Conservation (phyloP, 2,797 vertebrate genomes). For the Discoglossus pictus region DNA sequence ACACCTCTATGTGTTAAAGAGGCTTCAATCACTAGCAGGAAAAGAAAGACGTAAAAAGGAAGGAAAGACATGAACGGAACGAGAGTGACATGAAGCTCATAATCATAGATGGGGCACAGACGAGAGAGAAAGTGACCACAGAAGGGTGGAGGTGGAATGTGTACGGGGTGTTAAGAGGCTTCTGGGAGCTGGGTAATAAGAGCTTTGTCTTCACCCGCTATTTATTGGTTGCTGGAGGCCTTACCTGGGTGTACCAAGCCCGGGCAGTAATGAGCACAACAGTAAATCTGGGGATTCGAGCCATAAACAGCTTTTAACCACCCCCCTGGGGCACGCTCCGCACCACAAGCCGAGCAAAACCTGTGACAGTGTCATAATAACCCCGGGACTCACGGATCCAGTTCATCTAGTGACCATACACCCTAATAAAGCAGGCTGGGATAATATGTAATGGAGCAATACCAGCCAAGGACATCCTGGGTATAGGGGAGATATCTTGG, state of each 20-base stretch:
- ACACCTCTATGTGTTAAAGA: conserved; percentile 28
- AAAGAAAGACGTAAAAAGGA: conserved; percentile 1
- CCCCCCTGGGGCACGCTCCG: conserved; percentile 23
- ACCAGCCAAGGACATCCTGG: no score
- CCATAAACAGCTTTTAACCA: conserved; percentile 40
- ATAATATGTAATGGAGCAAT: no score
- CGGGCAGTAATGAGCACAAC: conserved; percentile 64
- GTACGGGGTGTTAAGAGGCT: conserved; percentile 66
- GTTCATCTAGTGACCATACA: no score
- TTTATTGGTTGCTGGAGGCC: conserved; percentile 75
- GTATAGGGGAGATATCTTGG: no score
- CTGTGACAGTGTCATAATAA: conserved; percentile 25
- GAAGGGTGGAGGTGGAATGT: conserved; percentile 13
- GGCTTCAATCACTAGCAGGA: not conserved
- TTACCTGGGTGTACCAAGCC: conserved; percentile 68
- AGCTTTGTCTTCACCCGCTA: conserved; percentile 75
- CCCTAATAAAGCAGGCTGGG: no score
- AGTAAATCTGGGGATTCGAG: conserved; percentile 62
- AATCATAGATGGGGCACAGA: conserved; percentile 8
- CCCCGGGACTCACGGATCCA: conserved; percentile 3
- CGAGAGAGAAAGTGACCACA: not conserved
- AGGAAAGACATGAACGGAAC: not conserved
- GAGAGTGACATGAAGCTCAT: not conserved
- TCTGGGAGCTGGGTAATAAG: conserved; percentile 71
- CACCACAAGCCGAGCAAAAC: conserved; percentile 14